Conservation (phyloP, 2,888 invertebrate genomes). For the Agriopis aurantiaria region DNA sequence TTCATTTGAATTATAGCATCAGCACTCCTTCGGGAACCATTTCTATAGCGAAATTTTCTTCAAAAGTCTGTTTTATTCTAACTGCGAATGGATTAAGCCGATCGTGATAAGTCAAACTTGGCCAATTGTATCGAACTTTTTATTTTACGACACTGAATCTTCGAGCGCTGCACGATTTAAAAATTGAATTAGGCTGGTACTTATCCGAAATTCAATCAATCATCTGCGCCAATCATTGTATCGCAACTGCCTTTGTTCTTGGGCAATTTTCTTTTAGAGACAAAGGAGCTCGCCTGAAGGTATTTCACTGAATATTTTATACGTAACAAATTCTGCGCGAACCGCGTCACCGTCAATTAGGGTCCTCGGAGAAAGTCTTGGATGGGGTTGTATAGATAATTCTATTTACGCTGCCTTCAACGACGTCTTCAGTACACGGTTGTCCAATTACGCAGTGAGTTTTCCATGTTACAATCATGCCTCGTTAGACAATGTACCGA, state of each 20-base stretch:
- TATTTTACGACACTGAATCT: constrained; percentile 19
- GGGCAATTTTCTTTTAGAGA: constrained; percentile 51
- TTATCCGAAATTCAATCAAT: constrained; percentile 50
- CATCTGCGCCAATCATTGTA: constrained; percentile 52
- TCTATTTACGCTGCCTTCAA: constrained; percentile 47
- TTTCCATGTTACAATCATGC: constrained; percentile 24
- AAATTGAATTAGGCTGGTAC: constrained; percentile 37
- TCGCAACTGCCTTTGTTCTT: constrained; percentile 55
- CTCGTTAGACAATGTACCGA: constrained; percentile 22
- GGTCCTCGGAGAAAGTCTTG: constrained; percentile 41
- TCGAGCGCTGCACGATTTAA: constrained; percentile 21
- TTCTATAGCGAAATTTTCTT: constrained; percentile 39
- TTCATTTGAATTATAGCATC: constrained; percentile 65
- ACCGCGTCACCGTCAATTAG: constrained; percentile 55
- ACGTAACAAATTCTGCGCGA: constrained; percentile 48
- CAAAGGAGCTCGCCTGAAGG: constrained; percentile 41
- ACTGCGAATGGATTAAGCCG: constrained; percentile 21
- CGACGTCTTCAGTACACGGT: constrained; percentile 30
- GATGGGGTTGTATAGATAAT: constrained; percentile 48
- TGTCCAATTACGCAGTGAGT: constrained; percentile 41
- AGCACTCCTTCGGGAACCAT: constrained; percentile 60
- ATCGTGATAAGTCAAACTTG: constrained; percentile 29
- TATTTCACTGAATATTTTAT: constrained; percentile 53
- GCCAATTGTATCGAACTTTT: constrained; percentile 19
- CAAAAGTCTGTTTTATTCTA: constrained; percentile 12